Percentiles rank a stretch among this genome's conserved stretches.
phyloP scores from a whole-genome alignment of 2,113 vertebrate species.

The Felis chaus region DNA sequence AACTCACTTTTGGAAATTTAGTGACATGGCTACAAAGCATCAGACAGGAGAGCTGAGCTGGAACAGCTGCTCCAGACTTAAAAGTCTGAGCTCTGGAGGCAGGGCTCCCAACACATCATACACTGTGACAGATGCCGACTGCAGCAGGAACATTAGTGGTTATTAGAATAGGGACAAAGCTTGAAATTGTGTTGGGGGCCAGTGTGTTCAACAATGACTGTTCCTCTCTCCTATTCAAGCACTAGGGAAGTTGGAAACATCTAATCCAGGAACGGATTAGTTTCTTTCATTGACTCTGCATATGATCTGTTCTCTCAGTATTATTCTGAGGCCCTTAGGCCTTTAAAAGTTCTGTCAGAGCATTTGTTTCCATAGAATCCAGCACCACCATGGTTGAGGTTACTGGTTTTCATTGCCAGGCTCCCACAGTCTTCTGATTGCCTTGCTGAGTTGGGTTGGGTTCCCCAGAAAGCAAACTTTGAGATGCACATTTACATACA shows the following conservation, averaged over 20 bases:
- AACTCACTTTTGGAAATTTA: constrained; percentile 80
- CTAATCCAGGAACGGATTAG: constrained; percentile 65
- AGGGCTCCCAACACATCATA: constrained; percentile 66
- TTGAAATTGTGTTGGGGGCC: constrained; percentile 71
- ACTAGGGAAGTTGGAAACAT: constrained; percentile 50
- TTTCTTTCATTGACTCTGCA: constrained; percentile 74
- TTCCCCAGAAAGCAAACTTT: not conserved
- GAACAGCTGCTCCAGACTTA: constrained; percentile 82
- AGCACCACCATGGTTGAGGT: not conserved
- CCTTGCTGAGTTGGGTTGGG: not conserved
- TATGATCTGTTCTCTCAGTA: constrained; percentile 50
- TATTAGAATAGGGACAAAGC: constrained; percentile 65
- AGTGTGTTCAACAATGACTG: constrained; percentile 56
- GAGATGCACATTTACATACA: not conserved
- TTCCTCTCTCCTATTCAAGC: not conserved
- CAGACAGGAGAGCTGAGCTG: constrained; percentile 71
- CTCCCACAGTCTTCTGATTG: not conserved
- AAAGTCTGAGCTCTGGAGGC: constrained; percentile 76
- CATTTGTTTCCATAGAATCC: not conserved
- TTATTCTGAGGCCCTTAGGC: not conserved
- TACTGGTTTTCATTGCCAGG: not conserved
- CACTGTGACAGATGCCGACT: constrained; percentile 72
- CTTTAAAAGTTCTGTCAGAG: not conserved
- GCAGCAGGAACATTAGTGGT: constrained; percentile 73
- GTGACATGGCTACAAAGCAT: constrained; percentile 76